Evolutionary conservation across 1,140 invertebrate species (phyloP).

Genomic region (Leguminivora glycinivorella): DNA sequence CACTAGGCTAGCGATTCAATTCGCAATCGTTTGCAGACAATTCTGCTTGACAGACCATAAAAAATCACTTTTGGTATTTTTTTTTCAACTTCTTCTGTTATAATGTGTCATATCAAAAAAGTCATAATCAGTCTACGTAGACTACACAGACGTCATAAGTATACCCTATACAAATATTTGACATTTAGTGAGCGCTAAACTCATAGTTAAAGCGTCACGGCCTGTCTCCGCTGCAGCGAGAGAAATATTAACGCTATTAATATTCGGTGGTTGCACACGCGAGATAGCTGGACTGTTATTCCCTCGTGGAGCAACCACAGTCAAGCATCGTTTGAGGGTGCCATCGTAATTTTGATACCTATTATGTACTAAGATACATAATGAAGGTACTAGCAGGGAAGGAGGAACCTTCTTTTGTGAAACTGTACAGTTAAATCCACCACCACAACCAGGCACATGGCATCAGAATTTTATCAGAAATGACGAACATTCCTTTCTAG

Average conservation of each 20-base stretch:
- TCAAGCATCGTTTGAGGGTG: neutral
- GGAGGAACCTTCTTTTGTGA: too few relatives aligned
- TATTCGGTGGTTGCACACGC: conserved; percentile 64
- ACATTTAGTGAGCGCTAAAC: conserved; percentile 41
- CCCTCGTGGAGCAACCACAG: neutral
- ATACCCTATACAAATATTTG: conserved; percentile 19
- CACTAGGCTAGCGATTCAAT: too few relatives aligned
- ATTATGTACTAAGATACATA: too few relatives aligned
- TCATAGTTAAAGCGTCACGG: conserved; percentile 49
- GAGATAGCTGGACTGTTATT: conserved; percentile 54
- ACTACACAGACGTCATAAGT: neutral
- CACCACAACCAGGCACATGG: too few relatives aligned
- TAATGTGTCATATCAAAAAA: neutral
- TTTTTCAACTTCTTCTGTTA: neutral
- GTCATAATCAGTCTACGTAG: neutral
- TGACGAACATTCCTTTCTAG: too few relatives aligned
- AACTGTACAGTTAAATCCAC: too few relatives aligned
- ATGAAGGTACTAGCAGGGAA: too few relatives aligned
- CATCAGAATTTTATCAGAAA: too few relatives aligned
- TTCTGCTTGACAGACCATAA: too few relatives aligned
- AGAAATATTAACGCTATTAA: conserved; percentile 73
- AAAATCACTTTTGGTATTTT: too few relatives aligned
- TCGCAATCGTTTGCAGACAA: too few relatives aligned
- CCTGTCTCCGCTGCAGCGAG: conserved; percentile 52
- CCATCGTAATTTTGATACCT: neutral